Evolutionary conservation across 2,113 vertebrate genomes (phyloP).

Genomic region (Trichomycterus rosablanca): DNA sequence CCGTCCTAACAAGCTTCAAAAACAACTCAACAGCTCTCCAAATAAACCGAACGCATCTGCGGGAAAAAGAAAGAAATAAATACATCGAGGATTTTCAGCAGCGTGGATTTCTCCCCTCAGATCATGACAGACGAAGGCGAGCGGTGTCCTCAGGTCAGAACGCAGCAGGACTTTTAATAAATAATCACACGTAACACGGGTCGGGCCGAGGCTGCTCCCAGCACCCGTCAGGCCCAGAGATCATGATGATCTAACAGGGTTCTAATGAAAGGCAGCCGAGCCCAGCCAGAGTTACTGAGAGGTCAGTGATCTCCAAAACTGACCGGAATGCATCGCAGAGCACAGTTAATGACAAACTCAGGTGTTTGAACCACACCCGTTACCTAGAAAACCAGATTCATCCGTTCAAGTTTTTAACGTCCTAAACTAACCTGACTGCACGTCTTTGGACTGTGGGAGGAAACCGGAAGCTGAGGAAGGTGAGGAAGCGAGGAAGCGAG

Average conservation of each 20-base stretch:
- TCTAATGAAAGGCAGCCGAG: conserved; percentile 15
- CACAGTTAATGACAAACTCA: too few relatives aligned
- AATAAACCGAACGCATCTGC: background rate
- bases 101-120: background rate
- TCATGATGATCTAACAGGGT: conserved; percentile 32
- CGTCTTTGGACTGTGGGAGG: too few relatives aligned
- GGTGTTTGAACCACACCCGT: too few relatives aligned
- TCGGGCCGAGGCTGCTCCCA: background rate
- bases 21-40: background rate
- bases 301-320: background rate
- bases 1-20: background rate
- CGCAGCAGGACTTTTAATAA: conserved; percentile 31
- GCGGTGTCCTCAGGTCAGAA: conserved; percentile 15
- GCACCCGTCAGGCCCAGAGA: conserved; percentile 11
- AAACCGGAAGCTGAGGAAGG: too few relatives aligned
- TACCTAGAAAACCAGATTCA: too few relatives aligned
- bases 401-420: too few relatives aligned
- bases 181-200: conserved; percentile 13
- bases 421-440: too few relatives aligned
- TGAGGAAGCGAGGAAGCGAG: too few relatives aligned
- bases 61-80: background rate
- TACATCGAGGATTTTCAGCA: conserved; percentile 4
- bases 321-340: background rate
- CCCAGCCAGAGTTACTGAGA: background rate
- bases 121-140: conserved; percentile 6